Base-by-base conservation (phyloP, 1,140 invertebrate species). In the Drosophila nigromelanica region DNA sequence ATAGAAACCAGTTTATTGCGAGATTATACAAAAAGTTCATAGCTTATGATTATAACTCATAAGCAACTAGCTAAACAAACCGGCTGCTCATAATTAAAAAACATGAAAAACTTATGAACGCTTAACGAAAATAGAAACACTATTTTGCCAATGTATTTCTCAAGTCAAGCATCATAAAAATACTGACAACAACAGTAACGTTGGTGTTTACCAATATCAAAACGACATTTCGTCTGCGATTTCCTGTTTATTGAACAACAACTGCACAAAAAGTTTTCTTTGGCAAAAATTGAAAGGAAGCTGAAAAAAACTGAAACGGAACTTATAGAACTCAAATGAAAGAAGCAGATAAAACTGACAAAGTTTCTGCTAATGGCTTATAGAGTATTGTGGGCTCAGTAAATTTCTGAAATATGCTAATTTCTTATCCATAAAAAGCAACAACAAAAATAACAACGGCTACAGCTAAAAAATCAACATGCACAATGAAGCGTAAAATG, bases 191-290 rank as follows among this genome's bases (percentile, higher is more conserved):
- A 58, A 55, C 15, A 51, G 24, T 43, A 56, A 58, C 39, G 66
- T 48, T 62, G 52, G 47, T 87, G 78, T 81, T 85, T 79, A 76
- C 64, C 63, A 68, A 67, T 63, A 66, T 72, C 61, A 45, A 51
- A 73, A 63, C 61, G 63, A 48, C 51, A 75, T 68, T 86, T 67
- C 40, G 74, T 58, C 64, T 79, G 76, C 62, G 63, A 82, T 87
- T 87, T 87, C 82, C 83, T 87, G 82, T 87, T 89, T 87, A 73
- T 82, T 71, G 70, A 77, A 75, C 82, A 48, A 56, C 58, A 69
- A 48, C 33, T 42, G 54, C 64, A 68, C 55, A 52, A 73, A 64
- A 68, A 63, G 59, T 72, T 80, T 81, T 68, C 40, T 8, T 45
- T 51, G 27, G 37, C 30, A 33, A 8, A 70, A 42, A 42, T 4